Evolutionary conservation across 23 tunicate species (phyloP).

Genomic region (Ciona savignyi): DNA sequence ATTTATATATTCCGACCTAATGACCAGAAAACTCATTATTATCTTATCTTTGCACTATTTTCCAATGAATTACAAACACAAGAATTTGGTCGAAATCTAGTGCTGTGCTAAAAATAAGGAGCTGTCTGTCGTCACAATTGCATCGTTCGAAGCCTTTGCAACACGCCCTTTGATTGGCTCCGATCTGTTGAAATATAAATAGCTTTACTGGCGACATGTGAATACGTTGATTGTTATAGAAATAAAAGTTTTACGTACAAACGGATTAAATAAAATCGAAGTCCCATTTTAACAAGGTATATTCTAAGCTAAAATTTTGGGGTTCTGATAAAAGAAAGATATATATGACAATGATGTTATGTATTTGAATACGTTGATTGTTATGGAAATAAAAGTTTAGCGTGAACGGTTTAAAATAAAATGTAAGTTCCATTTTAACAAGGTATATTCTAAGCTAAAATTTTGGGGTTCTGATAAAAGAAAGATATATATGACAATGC

Average conservation of each 20-base stretch:
- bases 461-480: neutral
- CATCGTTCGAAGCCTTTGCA: slow-evolving; percentile 1
- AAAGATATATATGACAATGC: too few relatives aligned
- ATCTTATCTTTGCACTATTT: too few relatives aligned
- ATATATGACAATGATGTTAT: neutral
- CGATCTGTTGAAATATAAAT: neutral
- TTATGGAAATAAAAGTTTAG: too few relatives aligned
- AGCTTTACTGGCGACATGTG: neutral
- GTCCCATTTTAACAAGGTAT: too few relatives aligned
- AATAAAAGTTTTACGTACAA: too few relatives aligned
- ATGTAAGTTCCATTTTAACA: neutral
- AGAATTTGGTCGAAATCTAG: neutral
- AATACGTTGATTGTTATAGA: too few relatives aligned
- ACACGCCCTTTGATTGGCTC: slow-evolving; percentile 14
- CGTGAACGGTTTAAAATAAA: too few relatives aligned
- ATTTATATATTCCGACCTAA: too few relatives aligned
- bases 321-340: neutral
- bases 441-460: neutral
- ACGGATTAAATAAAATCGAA: too few relatives aligned
- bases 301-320: neutral
- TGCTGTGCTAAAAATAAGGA: slow-evolving; percentile 12
- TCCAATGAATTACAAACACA: too few relatives aligned
- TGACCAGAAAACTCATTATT: too few relatives aligned
- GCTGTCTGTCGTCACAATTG: slow-evolving; percentile 10
- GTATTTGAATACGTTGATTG: too few relatives aligned